Evolutionary conservation across 92 coral and sea anemone genomes (phyloP), one percentile per base, ranked within the genome.

Genomic region (Epizoanthus stellaris): DNA sequence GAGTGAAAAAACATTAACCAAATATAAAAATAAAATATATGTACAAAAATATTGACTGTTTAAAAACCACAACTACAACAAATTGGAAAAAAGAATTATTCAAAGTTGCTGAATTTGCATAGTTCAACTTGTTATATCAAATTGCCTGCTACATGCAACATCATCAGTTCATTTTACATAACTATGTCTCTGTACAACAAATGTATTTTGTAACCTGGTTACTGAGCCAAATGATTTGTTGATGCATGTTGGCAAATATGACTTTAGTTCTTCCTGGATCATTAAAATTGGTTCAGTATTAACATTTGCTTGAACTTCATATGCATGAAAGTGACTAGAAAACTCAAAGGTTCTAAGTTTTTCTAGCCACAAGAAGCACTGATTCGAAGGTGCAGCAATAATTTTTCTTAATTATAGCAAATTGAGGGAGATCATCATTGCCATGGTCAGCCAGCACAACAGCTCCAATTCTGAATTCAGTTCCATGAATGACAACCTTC

Each of bases 401-500:
- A 80, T 86, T 49, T 49, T 85, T 85, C 30, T 43, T 47, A 62
- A 88, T 88, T 19, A 80, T 76, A 21, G 85, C 79, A 85, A 89
- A 89, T 53, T 71, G 68, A 16, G 92, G 92, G 2, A 89, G 73
- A 59, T 89, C 90, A 70, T 80, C 79, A 61, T 53, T 43, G n/a
- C 34, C 56, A 45, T 74, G 84, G n/a, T 82, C 92, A 69, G 40
- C 49, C 14, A 60, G 75, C 21, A 89, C 72, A 21, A 89, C 89
- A 69, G 93, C 90, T 80, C 89, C 87, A 47, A 81, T 54, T 42
- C 87, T 73, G 65, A 85, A 90, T 57, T 86, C 84, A 56, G 93
- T 90, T 12, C 93, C 93, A 90, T 86, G 89, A 47, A 89, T 85
- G 15, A 67, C 69, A 49, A 89, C 82, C 38, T 77, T 85, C 43